Percentiles rank a stretch among this genome's conserved stretches.
Evolutionary conservation across 2,797 vertebrate genomes (phyloP).

Genomic region (Micropoecilia bifurca): DNA sequence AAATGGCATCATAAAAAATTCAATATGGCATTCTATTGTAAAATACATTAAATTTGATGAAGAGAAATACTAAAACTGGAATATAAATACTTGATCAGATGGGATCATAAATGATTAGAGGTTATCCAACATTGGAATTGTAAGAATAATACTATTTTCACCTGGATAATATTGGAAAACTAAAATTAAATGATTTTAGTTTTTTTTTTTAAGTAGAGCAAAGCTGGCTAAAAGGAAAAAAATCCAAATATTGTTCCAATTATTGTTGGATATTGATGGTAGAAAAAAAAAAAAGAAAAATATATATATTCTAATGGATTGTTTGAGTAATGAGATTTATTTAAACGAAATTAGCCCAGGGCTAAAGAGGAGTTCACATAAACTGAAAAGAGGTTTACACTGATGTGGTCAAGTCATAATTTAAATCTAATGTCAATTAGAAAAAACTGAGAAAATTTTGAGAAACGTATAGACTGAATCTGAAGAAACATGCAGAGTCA

Average conservation of each 20-base stretch:
- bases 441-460: background rate
- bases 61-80: background rate
- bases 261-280: background rate
- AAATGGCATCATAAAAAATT: background rate
- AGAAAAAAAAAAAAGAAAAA: background rate
- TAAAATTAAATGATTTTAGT: no score
- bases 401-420: background rate
- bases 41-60: background rate
- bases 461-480: background rate
- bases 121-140: no score
- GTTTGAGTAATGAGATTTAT: background rate
- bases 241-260: background rate
- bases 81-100: background rate
- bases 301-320: no score
- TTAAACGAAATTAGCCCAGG: background rate
- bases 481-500: background rate
- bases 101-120: no score
- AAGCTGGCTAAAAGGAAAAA: background rate
- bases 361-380: conserved; percentile 6
- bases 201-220: background rate
- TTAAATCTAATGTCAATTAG: background rate
- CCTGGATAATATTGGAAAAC: background rate
- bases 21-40: no score
- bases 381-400: background rate
- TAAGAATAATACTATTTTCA: background rate